A percentile compares a stretch with the other conserved stretches of the same genome.
Evolutionary conservation across 2,888 invertebrate genomes (phyloP).

Genomic region (Dicyrtomina minuta): DNA sequence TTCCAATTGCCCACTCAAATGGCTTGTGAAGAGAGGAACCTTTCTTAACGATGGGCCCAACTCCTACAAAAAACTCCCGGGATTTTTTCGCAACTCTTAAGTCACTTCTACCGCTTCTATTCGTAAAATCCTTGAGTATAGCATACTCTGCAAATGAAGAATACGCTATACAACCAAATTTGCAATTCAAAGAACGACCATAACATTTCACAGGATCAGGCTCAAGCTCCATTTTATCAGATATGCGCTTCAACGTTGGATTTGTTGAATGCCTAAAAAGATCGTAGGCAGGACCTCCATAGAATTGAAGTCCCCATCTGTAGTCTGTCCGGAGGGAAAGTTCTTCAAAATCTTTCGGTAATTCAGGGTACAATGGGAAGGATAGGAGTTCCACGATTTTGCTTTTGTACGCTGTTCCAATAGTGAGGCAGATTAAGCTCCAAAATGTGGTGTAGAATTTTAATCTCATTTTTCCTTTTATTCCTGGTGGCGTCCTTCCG

Average conservation of each 20-base stretch:
- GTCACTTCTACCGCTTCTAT: constrained; percentile 6
- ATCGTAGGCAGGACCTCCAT: constrained; percentile 13
- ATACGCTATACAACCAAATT: constrained; percentile 9
- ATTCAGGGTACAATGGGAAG: not conserved
- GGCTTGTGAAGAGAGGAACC: not conserved
- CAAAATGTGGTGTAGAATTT: constrained; percentile 1
- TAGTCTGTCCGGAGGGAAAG: not conserved
- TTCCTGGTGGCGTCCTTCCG: no score
- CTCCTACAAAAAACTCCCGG: constrained; percentile 7
- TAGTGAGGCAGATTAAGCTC: not conserved
- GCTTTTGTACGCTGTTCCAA: constrained; percentile 3
- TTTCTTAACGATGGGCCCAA: constrained; percentile 4
- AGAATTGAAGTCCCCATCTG: constrained; percentile 9
- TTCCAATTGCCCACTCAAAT: constrained; percentile 8
- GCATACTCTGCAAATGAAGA: constrained; percentile 5
- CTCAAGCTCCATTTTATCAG: not conserved
- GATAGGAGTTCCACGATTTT: not conserved
- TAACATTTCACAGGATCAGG: not conserved
- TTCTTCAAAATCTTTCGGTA: constrained; percentile 5
- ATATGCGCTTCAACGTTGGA: not conserved
- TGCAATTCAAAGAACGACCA: not conserved
- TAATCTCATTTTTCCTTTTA: not conserved
- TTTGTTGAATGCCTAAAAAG: constrained; percentile 3
- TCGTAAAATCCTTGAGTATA: constrained; percentile 13
- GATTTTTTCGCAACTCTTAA: not conserved